phyloP scores from a whole-genome alignment of 1,140 invertebrate species.

The Magallana gigas region DNA sequence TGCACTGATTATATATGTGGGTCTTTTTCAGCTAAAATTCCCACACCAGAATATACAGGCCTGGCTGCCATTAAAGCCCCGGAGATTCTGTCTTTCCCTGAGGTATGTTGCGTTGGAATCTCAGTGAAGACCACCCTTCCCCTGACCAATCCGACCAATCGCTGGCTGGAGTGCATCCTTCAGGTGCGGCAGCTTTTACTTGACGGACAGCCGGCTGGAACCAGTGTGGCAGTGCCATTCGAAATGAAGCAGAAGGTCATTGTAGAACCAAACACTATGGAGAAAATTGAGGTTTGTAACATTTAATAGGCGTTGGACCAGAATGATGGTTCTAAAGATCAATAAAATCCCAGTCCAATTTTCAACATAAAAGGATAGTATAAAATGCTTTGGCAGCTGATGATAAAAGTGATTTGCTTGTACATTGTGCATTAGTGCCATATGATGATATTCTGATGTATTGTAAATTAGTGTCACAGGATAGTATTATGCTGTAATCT shows the following conservation, averaged over 20 bases:
- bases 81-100: constrained; percentile 53
- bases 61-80: constrained; percentile 52
- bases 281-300: constrained; percentile 57
- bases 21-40: neutral
- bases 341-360: too few species aligned
- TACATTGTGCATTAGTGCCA: too few species aligned
- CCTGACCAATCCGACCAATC: constrained; percentile 63
- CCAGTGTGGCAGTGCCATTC: constrained; percentile 60
- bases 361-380: too few species aligned
- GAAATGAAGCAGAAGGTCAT: constrained; percentile 67
- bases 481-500: too few species aligned
- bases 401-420: too few species aligned
- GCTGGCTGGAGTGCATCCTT: constrained; percentile 64
- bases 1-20: too few species aligned
- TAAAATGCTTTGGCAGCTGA: too few species aligned
- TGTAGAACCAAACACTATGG: constrained; percentile 62
- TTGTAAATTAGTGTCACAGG: too few species aligned
- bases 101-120: constrained; percentile 70
- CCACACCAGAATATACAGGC: constrained; percentile 16
- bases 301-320: too few species aligned
- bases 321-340: too few species aligned
- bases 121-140: constrained; percentile 60
- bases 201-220: constrained; percentile 50
- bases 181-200: constrained; percentile 55
- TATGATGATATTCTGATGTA: too few species aligned